Evolutionary conservation across 2,888 invertebrate species (phyloP), one percentile per base, ranked within the genome.

Genomic region (Toxonevra muliebris): DNA sequence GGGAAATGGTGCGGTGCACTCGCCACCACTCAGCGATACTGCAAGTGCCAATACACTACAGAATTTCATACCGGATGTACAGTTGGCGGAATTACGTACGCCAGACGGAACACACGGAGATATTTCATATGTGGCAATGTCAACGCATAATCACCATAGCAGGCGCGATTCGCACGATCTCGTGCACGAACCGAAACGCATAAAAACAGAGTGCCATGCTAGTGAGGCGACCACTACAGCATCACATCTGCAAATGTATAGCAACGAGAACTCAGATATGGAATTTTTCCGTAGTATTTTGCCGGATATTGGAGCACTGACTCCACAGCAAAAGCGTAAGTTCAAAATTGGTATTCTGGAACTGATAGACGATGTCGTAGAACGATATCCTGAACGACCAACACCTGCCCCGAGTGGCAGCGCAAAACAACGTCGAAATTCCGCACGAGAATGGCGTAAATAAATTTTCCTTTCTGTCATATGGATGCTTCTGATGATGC

Each of bases 231-330:
- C 75, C 55, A 77, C 77, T 19, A 73, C 76, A n/a, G 72, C 67
- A n/a, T 20, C 8, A 1, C 60, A 40, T n/a, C 65, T 66, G 42
- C 9, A 69, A 45, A 73, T 75, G 40, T 75, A 75, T 15, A 73
- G 69, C 12, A 76, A 74, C 5, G 83, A 83, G 65, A 74, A 80
- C 69, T 73, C 82, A 19, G 83, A 84, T 69, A 81, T 83, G 79
- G 86, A 86, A 67, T 88, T 88, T 78, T 88, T 88, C 60, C 86
- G 84, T 73, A 88, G 88, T 77, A 84, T 88, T 61, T 73, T 88
- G 50, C 87, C 88, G 11, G 88, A 88, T 74, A 86, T 88, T 60
- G 85, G 83, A 42, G 78, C 82, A 19, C 83, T 88, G 73, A 86
- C 85, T n/a, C 82, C 84, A 4, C 84, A 85, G 65, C 88, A 88